Base-by-base conservation (phyloP, 1,140 invertebrate species). In the Heliothis virescens region DNA sequence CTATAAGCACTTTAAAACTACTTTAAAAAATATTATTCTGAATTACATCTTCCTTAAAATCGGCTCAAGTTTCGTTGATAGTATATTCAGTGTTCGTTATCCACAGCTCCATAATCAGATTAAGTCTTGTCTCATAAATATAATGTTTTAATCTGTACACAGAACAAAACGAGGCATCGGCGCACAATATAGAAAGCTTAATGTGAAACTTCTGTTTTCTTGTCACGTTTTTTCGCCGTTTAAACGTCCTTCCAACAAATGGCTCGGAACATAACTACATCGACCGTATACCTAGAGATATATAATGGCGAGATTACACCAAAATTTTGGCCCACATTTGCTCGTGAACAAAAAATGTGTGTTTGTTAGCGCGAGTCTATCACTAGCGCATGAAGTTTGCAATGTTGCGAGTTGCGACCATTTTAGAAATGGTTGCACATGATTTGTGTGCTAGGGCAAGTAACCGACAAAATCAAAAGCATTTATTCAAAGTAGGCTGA, bases 151-250 rank as follows among this genome's bases (percentile, higher is more conserved):
- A 90, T 91, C 88, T 87, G 83, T 77, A 85, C 85, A 83, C 85
- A 88, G 85, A 83, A 87, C 87, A 86, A 86, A 89, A 86, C 73
- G 83, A 83, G 79, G 76, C 81, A 77, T 75, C 82, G 82, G 81
- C 79, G 83, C 59, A 87, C 89, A 91, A 88, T 91, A 90, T 90
- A 90, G 86, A 86, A 90, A 89, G 89, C 88, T 90, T 91, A 92
- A 91, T 92, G 87, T 88, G 85, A 85, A 82, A 80, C 81, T 87
- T 92, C 84, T 86, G 87, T 91, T 92, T 92, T 91, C 90, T 90
- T 86, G 90, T 92, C 90, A 92, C 90, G 90, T 92, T 90, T 92
- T 90, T 92, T 87, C 89, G 88, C 80, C 86, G 87, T 88, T 92
- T 90, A 89, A 92, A 89, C 85, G 86, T 90, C 86, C 86, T 84